Conservation (phyloP, 1,140 invertebrate genomes). For the Apis dorsata region DNA sequence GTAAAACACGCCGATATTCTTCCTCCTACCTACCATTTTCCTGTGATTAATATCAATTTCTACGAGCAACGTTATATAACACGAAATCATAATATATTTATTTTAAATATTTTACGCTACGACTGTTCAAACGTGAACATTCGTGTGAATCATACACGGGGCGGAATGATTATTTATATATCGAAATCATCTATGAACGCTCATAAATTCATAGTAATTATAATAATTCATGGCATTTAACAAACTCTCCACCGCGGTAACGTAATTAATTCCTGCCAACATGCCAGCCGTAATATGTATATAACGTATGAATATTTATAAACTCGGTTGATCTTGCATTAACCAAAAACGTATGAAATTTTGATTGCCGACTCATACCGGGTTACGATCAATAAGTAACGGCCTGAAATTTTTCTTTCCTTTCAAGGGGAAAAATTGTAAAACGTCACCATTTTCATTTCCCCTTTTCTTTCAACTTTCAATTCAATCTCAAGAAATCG, state of each 20-base stretch:
- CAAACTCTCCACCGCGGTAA: not conserved
- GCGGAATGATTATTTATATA: not conserved
- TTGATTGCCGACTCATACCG: not conserved
- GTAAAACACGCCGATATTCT: not conserved
- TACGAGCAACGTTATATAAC: too few relatives aligned
- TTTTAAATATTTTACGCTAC: not conserved
- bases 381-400: not conserved
- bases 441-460: too few relatives aligned
- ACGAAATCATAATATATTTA: not conserved
- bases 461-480: too few relatives aligned
- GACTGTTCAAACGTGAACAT: not conserved
- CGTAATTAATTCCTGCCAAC: not conserved
- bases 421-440: too few relatives aligned
- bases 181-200: not conserved
- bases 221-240: slow-evolving; percentile 8
- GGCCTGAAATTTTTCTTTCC: not conserved
- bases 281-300: too few relatives aligned
- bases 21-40: too few relatives aligned
- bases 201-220: not conserved
- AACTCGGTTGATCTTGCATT: not conserved
- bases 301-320: not conserved
- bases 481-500: too few relatives aligned
- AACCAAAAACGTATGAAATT: not conserved
- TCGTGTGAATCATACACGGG: not conserved
- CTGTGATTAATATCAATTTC: not conserved